Evolutionary conservation across 2,888 invertebrate genomes (phyloP), one percentile per base, ranked within the genome.

Genomic region (Apodemia mormo): DNA sequence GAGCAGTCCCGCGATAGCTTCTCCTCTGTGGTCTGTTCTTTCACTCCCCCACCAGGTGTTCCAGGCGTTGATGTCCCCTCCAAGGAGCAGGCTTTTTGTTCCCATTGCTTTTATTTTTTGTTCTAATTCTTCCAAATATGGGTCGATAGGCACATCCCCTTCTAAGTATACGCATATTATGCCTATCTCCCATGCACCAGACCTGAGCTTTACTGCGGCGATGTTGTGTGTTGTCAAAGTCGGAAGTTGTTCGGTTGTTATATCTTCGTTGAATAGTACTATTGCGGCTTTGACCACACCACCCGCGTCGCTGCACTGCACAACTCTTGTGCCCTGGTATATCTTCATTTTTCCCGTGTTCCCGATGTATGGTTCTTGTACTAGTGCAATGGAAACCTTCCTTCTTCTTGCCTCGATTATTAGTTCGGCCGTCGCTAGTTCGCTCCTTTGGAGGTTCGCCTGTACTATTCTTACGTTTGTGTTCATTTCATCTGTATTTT

Each of bases 291-390:
- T 65, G 7, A 65, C 43, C 5, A 37, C 43, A 2, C 22, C 4
- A 14, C 14, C n/a, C 5, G 10, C 2, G 52, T 52, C 12, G n/a
- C 12, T 12, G 52, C 12, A 12, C 12, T 52, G 52, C 1, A 52
- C 12, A 1, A 52, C n/a, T 52, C 12, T 52, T 8, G 4, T 12
- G 12, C 52, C 52, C n/a, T 8, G 10, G 2, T 52, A 52, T 12
- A 4, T 52, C n/a, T 52, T 52, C 52, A 52, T 52, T 52, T 52
- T 43, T 1, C 40, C 65, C 5, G 12, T 43, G 12, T 43, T n/a
- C 9, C 65, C 65, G 2, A n/a, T 65, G 43, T 65, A 65, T 2
- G 65, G 65, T 6, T 65, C 65, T 9, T 65, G 65, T 6, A 65
- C 6, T 12, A 65, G n/a, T 7, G 65, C 65, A 6, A n/a, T 5